These are phyloP conservation scores for Camponotus vicinus DNA, from an alignment of 1,140 invertebrate species.

Conservation along the genomic window DNA sequence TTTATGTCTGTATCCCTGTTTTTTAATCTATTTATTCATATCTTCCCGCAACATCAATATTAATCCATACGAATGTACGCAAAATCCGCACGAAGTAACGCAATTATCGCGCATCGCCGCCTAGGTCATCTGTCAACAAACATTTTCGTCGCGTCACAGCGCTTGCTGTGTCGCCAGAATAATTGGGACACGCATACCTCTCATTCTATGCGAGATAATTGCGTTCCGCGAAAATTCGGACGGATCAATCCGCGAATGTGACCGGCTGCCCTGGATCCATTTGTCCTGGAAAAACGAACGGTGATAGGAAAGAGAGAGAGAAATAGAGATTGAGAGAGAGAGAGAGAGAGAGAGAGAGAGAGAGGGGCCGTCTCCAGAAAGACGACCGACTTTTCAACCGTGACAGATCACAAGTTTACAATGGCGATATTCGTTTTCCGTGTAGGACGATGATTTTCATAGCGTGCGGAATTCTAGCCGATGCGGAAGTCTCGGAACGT, in stretches of 20 bases:
- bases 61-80: not conserved
- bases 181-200: constrained; percentile 36
- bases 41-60: constrained; percentile 6
- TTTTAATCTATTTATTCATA: constrained; percentile 18
- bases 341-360: not conserved
- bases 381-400: constrained; percentile 50
- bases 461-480: not conserved
- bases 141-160: constrained; percentile 39
- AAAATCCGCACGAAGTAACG: constrained; percentile 53
- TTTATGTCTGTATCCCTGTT: not conserved
- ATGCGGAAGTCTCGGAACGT: constrained; percentile 24
- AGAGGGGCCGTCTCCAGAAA: not conserved
- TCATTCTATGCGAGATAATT: constrained; percentile 44
- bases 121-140: constrained; percentile 47
- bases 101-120: constrained; percentile 42
- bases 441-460: constrained; percentile 37
- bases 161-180: constrained; percentile 15
- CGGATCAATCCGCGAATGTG: constrained; percentile 19
- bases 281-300: constrained; percentile 5
- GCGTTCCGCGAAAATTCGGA: constrained; percentile 41
- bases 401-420: constrained; percentile 30
- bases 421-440: constrained; percentile 34
- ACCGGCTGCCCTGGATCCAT: constrained; percentile 44
- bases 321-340: not conserved
- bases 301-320: not conserved